These are phyloP conservation scores for Syngnathoides biaculeatus DNA, from an alignment of 2,113 vertebrate genomes.

Conservation along the genomic window DNA sequence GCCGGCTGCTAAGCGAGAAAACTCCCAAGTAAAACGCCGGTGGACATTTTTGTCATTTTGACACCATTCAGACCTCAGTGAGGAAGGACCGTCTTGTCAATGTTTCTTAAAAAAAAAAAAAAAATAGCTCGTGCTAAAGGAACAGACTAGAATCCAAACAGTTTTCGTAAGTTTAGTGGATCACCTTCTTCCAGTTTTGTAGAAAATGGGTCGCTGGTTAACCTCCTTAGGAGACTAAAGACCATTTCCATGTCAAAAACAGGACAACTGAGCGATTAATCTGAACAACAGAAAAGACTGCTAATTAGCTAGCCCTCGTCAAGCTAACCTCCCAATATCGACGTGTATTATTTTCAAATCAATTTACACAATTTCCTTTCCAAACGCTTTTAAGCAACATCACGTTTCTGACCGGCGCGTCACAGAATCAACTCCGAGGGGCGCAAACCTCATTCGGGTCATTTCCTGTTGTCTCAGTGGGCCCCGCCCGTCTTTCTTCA, in stretches of 20 bases:
- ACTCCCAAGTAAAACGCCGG: background rate
- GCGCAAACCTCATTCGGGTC: no score
- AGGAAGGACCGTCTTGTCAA: background rate
- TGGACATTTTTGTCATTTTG: background rate
- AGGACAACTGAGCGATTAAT: background rate
- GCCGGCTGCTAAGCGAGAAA: constrained; percentile 65
- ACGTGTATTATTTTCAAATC: no score
- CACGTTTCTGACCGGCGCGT: no score
- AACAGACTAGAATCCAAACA: background rate
- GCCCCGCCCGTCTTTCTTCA: no score
- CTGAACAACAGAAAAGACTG: background rate
- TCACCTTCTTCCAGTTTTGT: background rate
- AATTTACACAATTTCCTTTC: no score
- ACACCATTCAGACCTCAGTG: background rate
- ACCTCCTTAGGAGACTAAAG: background rate
- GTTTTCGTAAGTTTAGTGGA: background rate
- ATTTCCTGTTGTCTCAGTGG: no score
- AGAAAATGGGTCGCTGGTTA: no score
- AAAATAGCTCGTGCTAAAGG: background rate
- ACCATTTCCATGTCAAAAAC: background rate
- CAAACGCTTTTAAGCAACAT: no score
- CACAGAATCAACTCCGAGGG: no score
- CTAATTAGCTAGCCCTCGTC: background rate
- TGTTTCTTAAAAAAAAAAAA: background rate
- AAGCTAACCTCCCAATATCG: background rate